phyloP scores from a whole-genome alignment of 2,113 vertebrate genomes.

The Ancistrus triradiatus region DNA sequence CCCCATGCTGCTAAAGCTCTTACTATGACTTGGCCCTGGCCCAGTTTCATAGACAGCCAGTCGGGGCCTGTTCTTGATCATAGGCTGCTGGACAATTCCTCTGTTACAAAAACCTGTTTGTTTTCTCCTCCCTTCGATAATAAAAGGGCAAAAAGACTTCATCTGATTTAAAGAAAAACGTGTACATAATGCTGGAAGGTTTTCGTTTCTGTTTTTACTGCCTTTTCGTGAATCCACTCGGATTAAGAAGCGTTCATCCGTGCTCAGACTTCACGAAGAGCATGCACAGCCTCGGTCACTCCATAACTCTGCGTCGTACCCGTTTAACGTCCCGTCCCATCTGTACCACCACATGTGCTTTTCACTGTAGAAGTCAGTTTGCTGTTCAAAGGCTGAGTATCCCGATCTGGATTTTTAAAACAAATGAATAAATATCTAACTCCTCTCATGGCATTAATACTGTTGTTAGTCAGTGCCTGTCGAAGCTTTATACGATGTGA shows the following conservation, averaged over 20 bases:
- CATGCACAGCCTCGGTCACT: conserved; percentile 3
- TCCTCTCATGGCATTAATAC: conserved; percentile 34
- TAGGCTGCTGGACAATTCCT: conserved; percentile 51
- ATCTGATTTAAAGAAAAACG: conserved; percentile 77
- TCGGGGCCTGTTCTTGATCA: conserved; percentile 66
- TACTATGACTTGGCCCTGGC: conserved; percentile 31
- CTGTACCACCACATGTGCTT: conserved; percentile 45
- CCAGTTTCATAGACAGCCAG: conserved; percentile 48
- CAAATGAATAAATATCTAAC: conserved; percentile 8
- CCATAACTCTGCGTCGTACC: conserved; percentile 16
- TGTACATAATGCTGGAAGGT: conserved; percentile 86
- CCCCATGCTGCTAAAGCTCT: conserved; percentile 49
- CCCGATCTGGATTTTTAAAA: conserved; percentile 5
- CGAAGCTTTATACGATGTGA: conserved; percentile 57
- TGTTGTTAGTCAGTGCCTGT: conserved; percentile 53
- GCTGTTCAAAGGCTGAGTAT: conserved; percentile 50
- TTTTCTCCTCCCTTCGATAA: conserved; percentile 8
- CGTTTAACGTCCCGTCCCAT: conserved; percentile 47
- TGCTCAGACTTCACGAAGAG: conserved; percentile 4
- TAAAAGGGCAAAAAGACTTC: conserved; percentile 46
- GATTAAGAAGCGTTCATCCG: conserved; percentile 16
- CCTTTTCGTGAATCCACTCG: conserved; percentile 79
- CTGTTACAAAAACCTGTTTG: conserved; percentile 23
- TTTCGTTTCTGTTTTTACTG: conserved; percentile 68
- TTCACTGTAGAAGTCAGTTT: conserved; percentile 25